Evolutionary conservation across 2,113 vertebrate species (phyloP).

Genomic region (Arothron firmamentum): DNA sequence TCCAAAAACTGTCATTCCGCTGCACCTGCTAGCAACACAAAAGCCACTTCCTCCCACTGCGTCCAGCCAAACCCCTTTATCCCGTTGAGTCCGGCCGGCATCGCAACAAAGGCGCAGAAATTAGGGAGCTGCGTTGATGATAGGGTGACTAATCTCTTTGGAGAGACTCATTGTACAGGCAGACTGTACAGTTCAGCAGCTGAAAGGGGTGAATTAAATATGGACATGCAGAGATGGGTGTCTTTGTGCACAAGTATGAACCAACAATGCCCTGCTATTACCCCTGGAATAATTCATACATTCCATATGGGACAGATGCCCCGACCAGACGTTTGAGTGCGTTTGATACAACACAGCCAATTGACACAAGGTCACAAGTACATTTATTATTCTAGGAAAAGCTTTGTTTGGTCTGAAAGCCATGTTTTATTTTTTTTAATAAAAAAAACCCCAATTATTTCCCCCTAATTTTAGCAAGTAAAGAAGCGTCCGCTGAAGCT

Average conservation of each 20-base stretch:
- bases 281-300: slow-evolving; percentile 64
- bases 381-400: slow-evolving; percentile 22
- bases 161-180: slow-evolving; percentile 70
- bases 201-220: slow-evolving; percentile 67
- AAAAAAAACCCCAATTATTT: no score
- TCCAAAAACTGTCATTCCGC: slow-evolving; percentile 61
- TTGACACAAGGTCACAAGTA: slow-evolving; percentile 32
- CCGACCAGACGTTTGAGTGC: slow-evolving; percentile 12
- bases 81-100: slow-evolving; percentile 64
- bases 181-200: slow-evolving; percentile 64
- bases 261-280: slow-evolving; percentile 53
- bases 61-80: slow-evolving; percentile 66
- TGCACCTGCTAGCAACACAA: slow-evolving; percentile 76
- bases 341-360: slow-evolving; percentile 4
- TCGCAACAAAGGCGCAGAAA: slow-evolving; percentile 73
- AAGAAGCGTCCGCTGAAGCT: slow-evolving; percentile 9
- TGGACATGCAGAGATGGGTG: slow-evolving; percentile 60
- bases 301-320: slow-evolving; percentile 61
- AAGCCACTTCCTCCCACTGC: slow-evolving; percentile 73
- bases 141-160: slow-evolving; percentile 75
- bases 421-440: background rate
- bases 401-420: slow-evolving; percentile 6
- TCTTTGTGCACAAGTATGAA: slow-evolving; percentile 63
- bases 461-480: no score
- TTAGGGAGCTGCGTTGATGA: slow-evolving; percentile 71